Evolutionary conservation across 2,797 vertebrate genomes (phyloP), one percentile per base, ranked within the genome.

Genomic region (Peromyscus aztecus): DNA sequence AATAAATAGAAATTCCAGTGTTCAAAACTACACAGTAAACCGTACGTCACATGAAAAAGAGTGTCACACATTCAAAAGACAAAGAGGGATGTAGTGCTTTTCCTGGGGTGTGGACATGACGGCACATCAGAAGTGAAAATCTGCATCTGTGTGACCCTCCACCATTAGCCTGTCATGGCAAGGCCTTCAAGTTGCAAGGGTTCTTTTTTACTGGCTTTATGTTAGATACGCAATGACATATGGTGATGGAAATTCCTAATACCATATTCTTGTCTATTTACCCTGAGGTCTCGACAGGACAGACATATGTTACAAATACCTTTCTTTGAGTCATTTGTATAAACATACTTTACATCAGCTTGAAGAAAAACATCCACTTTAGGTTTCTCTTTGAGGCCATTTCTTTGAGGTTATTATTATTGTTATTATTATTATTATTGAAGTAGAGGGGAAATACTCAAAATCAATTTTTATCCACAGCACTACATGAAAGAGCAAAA

Each of bases 401-500:
- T 96, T 96, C 90, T 97, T 96, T 97, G 91, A 97, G 9, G 37
- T 61, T 29, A 29, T 63, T 27, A 63, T 27, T 24, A 63, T 63
- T 49, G 12, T 49, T 52, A 29, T 63, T 27, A 61, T 27, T 24
- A 63, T 63, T 31, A 23, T 67, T 31, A 67, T 67, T 34, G 21
- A 73, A 43, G 37, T 85, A 96, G 52, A 96, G 82, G 88, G 93
- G 78, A 96, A 95, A 93, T 90, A 87, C 34, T 92, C 67, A 92
- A 95, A 97, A 97, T 96, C 91, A 93, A 81, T 37, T 31, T 69
- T 91, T 92, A 65, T 93, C 76, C 46, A 52, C 43, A 88, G 0
- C 8, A 43, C 93, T 95, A 98, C 43, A 24, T 80, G 97, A 97
- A 97, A 52, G 71, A 63, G 92, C 77, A 92, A 90, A 76, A 88